Conservation (phyloP, 2,888 invertebrate species). For the Teleiodes luculella region DNA sequence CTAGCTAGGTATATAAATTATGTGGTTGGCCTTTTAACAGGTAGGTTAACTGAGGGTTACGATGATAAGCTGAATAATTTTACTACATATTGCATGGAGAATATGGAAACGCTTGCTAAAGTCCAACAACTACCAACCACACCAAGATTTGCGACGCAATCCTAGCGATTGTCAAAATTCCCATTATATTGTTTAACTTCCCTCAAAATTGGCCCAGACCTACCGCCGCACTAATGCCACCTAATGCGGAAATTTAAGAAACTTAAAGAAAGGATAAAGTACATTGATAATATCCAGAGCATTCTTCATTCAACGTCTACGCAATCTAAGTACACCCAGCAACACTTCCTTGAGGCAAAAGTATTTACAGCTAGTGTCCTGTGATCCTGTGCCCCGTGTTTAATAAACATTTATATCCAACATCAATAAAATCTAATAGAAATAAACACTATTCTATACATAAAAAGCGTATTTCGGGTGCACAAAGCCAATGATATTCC, state of each 20-base stretch:
- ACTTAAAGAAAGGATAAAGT: background rate
- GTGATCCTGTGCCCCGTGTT: constrained; percentile 1
- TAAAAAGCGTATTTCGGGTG: constrained; percentile 24
- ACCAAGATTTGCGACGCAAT: constrained; percentile 4
- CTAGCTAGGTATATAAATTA: too few species aligned
- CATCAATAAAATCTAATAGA: constrained; percentile 14
- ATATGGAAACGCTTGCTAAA: constrained; percentile 6
- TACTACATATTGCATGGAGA: background rate
- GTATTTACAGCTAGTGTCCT: background rate
- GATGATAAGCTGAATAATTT: too few species aligned
- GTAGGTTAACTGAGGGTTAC: too few species aligned
- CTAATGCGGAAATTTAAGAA: background rate
- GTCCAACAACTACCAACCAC: background rate
- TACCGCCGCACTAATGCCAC: background rate
- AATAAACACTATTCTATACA: constrained; percentile 19
- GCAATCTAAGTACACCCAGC: background rate
- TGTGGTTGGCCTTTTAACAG: too few species aligned
- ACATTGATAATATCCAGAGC: background rate
- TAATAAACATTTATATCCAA: background rate
- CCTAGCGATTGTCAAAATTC: background rate
- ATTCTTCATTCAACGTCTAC: background rate
- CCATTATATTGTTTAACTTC: too few species aligned
- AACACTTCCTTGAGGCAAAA: background rate
- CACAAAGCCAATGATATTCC: constrained; percentile 20
- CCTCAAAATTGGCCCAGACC: background rate